phyloP scores from a whole-genome alignment of 2,797 vertebrate genomes.

The Gadopsis bispinosus region DNA sequence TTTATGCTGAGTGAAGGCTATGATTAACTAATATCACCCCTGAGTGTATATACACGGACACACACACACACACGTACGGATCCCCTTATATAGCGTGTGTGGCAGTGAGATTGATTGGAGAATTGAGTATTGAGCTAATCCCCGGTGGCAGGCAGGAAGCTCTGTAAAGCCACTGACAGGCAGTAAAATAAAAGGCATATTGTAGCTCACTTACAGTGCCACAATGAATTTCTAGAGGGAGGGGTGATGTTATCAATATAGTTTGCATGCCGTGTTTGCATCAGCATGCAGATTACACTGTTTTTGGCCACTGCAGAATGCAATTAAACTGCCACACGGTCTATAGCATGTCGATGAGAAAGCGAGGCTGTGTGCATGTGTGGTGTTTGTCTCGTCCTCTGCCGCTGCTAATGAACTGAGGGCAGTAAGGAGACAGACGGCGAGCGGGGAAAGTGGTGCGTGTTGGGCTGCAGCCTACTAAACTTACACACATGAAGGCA shows the following conservation, averaged over 20 bases:
- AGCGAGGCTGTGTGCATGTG: constrained; percentile 27
- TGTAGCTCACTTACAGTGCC: constrained; percentile 59
- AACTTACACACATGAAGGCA: constrained; percentile 72
- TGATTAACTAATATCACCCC: constrained; percentile 84
- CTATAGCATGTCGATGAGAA: constrained; percentile 27
- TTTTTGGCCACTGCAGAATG: constrained; percentile 17
- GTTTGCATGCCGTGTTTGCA: constrained; percentile 24
- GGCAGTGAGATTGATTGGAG: constrained; percentile 74
- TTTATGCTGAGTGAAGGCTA: constrained; percentile 84
- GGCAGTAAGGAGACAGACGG: constrained; percentile 73
- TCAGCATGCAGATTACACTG: constrained; percentile 16
- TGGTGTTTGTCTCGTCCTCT: constrained; percentile 47
- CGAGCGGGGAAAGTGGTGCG: constrained; percentile 68
- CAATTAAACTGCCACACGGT: constrained; percentile 31
- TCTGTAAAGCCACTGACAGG: constrained; percentile 67
- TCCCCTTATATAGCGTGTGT: constrained; percentile 57
- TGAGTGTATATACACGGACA: constrained; percentile 70
- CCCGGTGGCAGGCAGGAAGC: constrained; percentile 66
- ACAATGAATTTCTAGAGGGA: constrained; percentile 24
- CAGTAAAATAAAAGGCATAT: constrained; percentile 55
- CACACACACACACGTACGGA: constrained; percentile 34
- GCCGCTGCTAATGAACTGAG: constrained; percentile 69
- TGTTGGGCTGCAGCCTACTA: constrained; percentile 67
- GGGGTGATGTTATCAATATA: constrained; percentile 37
- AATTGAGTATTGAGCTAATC: constrained; percentile 75